Evolutionary conservation across 2,113 vertebrate genomes (phyloP).

Genomic region (Microcebus griseorufus): DNA sequence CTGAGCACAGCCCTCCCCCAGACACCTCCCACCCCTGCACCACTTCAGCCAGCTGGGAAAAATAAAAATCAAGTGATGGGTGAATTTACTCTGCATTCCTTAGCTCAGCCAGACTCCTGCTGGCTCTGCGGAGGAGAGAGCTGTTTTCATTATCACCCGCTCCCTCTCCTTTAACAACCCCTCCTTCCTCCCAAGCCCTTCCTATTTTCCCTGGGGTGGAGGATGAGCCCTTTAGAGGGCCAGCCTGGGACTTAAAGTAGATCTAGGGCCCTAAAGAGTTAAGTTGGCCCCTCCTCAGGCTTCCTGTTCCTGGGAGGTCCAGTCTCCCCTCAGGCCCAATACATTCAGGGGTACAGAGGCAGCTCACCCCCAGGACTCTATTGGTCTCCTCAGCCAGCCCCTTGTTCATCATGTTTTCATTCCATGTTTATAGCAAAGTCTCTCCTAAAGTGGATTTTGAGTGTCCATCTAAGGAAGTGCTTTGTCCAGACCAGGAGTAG

Average conservation of each 20-base stretch:
- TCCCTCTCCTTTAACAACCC: neutral
- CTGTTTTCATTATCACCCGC: conserved; percentile 68
- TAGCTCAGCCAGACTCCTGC: conserved; percentile 70
- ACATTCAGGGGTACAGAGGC: neutral
- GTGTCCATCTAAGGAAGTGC: conserved; percentile 67
- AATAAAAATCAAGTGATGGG: conserved; percentile 76
- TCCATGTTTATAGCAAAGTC: conserved; percentile 17
- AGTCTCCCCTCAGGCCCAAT: neutral
- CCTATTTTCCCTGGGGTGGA: neutral
- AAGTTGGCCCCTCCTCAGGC: neutral
- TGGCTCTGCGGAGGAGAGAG: conserved; percentile 53
- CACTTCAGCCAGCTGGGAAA: conserved; percentile 72
- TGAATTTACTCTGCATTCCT: conserved; percentile 75
- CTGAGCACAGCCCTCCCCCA: conserved; percentile 2
- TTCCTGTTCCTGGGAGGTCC: neutral
- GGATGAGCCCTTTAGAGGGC: neutral
- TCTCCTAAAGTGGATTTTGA: conserved; percentile 54
- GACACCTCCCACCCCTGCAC: neutral
- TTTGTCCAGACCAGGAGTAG: neutral
- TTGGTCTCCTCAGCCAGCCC: neutral
- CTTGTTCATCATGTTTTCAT: neutral
- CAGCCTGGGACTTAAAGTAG: neutral
- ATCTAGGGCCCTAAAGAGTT: neutral
- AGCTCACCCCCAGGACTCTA: neutral
- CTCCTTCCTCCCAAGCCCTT: conserved; percentile 28